Conservation (phyloP, 2,113 vertebrate species). For the Sphyrna mokarran region DNA sequence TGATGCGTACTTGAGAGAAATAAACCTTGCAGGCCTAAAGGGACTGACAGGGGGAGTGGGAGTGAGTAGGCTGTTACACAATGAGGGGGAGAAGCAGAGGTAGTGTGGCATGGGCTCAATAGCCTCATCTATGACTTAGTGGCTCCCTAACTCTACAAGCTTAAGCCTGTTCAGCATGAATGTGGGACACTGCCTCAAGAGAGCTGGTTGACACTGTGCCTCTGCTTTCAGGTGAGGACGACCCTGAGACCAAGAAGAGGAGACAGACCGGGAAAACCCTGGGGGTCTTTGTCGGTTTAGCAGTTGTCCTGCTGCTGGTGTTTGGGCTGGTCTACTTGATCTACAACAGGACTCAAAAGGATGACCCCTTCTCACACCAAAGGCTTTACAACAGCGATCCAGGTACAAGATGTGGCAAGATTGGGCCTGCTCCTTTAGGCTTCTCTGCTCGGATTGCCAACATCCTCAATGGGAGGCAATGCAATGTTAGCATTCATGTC, state of each 20-base stretch:
- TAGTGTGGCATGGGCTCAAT: not conserved
- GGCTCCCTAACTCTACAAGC: not conserved
- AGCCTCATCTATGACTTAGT: not conserved
- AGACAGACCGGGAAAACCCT: not conserved
- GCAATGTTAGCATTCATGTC: too few species aligned
- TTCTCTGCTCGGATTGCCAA: not conserved
- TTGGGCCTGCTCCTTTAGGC: not conserved
- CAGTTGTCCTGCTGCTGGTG: constrained; percentile 2
- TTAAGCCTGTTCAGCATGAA: not conserved
- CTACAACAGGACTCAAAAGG: constrained; percentile 5
- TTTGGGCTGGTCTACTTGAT: not conserved
- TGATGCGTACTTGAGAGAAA: too few species aligned
- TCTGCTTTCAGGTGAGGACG: not conserved
- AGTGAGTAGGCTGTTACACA: too few species aligned
- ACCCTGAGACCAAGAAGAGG: not conserved
- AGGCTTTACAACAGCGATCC: not conserved
- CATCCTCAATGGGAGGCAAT: not conserved
- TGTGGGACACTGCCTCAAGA: not conserved
- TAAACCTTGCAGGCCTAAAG: too few species aligned
- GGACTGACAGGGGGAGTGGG: too few species aligned
- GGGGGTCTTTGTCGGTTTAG: not conserved
- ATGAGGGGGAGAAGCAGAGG: too few species aligned
- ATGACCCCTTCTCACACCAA: constrained; percentile 21
- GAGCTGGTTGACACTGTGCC: not conserved
- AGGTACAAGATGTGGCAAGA: not conserved